These are phyloP conservation scores for Pemphredon lugubris DNA, from an alignment of 2,888 invertebrate species.

Conservation along the genomic window DNA sequence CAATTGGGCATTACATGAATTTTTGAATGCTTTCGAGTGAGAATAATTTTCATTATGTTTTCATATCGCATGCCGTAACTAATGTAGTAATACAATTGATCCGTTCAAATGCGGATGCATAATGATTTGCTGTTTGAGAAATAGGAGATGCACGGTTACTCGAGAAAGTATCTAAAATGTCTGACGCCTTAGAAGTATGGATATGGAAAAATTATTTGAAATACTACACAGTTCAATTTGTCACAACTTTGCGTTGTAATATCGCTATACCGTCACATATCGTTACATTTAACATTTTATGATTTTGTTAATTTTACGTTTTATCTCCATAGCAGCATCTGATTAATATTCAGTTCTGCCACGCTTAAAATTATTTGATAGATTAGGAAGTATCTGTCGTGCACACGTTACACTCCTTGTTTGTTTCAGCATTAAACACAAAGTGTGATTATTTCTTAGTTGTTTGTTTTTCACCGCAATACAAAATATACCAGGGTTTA, in stretches of 20 bases:
- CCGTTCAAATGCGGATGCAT: too few relatives aligned
- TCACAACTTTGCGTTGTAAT: not conserved
- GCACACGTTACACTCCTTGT: conserved; percentile 7
- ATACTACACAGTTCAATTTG: not conserved
- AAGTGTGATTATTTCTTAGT: conserved; percentile 42
- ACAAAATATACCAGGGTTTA: conserved; percentile 2
- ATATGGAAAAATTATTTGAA: conserved; percentile 10
- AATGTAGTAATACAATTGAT: not conserved
- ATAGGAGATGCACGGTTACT: conserved; percentile 2
- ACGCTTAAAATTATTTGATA: not conserved
- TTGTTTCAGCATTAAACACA: conserved; percentile 53
- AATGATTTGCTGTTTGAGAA: not conserved
- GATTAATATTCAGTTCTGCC: not conserved
- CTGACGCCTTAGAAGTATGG: conserved; percentile 3
- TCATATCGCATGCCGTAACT: conserved; percentile 30
- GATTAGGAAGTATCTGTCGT: not conserved
- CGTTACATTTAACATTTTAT: too few relatives aligned
- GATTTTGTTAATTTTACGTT: not conserved
- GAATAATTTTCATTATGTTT: not conserved
- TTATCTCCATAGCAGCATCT: not conserved
- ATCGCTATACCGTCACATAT: too few relatives aligned
- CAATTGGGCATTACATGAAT: too few relatives aligned
- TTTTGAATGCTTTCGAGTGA: not conserved
- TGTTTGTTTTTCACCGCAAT: conserved; percentile 16
- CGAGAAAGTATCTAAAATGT: conserved; percentile 1